Conservation (phyloP, 2,797 vertebrate species). For the Melanotaenia maccullochi region DNA sequence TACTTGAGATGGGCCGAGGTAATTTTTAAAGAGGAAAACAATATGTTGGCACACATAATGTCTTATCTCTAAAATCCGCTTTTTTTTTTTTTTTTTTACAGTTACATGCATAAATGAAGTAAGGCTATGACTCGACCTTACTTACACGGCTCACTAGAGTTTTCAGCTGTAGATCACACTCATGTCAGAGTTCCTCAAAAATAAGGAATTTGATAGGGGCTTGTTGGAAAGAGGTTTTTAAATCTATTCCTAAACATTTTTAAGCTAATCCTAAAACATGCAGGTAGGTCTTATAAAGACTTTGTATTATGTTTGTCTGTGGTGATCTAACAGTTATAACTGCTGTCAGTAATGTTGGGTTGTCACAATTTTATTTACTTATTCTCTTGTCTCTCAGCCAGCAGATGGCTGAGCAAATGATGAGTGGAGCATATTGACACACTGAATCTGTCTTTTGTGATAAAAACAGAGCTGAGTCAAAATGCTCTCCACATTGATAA, state of each 20-base stretch:
- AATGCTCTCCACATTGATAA: not conserved
- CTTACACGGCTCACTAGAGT: not conserved
- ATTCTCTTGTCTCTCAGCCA: not conserved
- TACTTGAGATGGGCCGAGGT: no score
- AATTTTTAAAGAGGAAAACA: no score
- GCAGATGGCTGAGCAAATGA: not conserved
- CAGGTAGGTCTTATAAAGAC: not conserved
- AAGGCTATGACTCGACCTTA: no score
- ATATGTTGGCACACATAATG: no score
- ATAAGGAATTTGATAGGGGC: no score
- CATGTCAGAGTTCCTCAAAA: no score
- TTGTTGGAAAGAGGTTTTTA: no score
- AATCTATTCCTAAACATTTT: no score
- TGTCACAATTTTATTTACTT: not conserved
- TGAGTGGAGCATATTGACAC: not conserved
- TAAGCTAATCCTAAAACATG: not conserved
- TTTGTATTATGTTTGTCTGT: not conserved
- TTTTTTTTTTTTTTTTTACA: not conserved
- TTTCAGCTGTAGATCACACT: not conserved
- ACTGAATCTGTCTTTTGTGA: not conserved
- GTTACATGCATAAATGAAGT: not conserved
- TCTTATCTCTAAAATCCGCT: not conserved
- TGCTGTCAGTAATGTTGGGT: not conserved
- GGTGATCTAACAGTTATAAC: no score
- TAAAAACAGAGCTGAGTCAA: not conserved